These are phyloP conservation scores for Latrodectus geometricus DNA, from an alignment of 1,140 invertebrate genomes.

Conservation along the genomic window DNA sequence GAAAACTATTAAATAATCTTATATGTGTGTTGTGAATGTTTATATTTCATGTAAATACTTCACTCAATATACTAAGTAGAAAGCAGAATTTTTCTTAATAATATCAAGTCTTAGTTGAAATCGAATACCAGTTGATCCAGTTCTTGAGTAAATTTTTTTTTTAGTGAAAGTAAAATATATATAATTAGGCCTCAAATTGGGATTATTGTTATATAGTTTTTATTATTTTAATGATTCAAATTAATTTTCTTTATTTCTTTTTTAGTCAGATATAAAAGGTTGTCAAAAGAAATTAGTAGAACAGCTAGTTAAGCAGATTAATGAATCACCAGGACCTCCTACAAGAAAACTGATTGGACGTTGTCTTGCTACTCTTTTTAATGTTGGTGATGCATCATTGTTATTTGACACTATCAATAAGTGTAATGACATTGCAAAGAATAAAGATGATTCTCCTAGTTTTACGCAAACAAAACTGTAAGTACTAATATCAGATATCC, in stretches of 20 bases:
- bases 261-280: conserved; percentile 93
- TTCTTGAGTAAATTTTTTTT: too few species aligned
- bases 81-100: too few species aligned
- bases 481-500: conserved; percentile 65
- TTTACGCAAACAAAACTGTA: conserved; percentile 93
- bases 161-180: too few species aligned
- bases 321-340: conserved; percentile 88
- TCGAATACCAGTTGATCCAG: too few species aligned
- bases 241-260: conserved; percentile 62
- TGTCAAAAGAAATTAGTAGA: conserved; percentile 96
- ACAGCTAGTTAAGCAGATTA: conserved; percentile 89
- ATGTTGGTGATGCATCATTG: conserved; percentile 95
- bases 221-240: neutral
- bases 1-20: too few species aligned
- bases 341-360: conserved; percentile 91
- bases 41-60: too few species aligned
- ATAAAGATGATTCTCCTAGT: conserved; percentile 96
- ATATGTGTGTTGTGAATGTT: too few species aligned
- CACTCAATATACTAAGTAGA: too few species aligned
- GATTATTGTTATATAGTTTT: too few species aligned
- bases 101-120: too few species aligned
- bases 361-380: conserved; percentile 94
- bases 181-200: too few species aligned
- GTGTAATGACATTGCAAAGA: conserved; percentile 97
- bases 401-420: conserved; percentile 98